Percentiles rank a stretch among this genome's conserved stretches.
Conservation (phyloP, 2,113 vertebrate genomes). For the Salminus brasiliensis region DNA sequence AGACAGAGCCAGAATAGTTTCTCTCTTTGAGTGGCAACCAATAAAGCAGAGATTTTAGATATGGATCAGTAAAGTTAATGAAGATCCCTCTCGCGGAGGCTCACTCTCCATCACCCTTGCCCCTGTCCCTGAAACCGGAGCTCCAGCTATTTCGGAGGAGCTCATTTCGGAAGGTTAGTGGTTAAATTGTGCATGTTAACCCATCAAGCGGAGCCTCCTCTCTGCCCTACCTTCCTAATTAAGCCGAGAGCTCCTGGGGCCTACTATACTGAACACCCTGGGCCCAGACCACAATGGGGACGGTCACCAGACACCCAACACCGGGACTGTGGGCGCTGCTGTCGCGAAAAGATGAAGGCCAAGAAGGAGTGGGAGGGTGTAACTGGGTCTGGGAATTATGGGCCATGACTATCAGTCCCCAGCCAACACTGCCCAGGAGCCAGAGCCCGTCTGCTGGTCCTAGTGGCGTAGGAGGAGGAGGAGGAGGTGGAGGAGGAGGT, state of each 20-base stretch:
- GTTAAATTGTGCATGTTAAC: slow-evolving; percentile 82
- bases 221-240: slow-evolving; percentile 78
- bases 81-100: slow-evolving; percentile 51
- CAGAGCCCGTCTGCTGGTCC: slow-evolving; percentile 27
- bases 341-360: background rate
- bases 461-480: background rate
- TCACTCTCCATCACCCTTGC: slow-evolving; percentile 67
- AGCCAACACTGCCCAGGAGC: slow-evolving; percentile 40
- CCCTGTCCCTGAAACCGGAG: slow-evolving; percentile 72
- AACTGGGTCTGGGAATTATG: slow-evolving; percentile 29
- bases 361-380: slow-evolving; percentile 9
- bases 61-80: slow-evolving; percentile 40
- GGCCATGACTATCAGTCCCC: slow-evolving; percentile 51
- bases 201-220: slow-evolving; percentile 69
- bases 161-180: slow-evolving; percentile 79
- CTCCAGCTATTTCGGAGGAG: slow-evolving; percentile 72
- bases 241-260: slow-evolving; percentile 67
- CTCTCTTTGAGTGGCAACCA: slow-evolving; percentile 40
- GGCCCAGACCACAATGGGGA: slow-evolving; percentile 46
- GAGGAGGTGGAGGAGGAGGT: background rate
- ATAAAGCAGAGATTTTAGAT: slow-evolving; percentile 47
- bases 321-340: background rate
- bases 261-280: no score
- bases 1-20: slow-evolving; percentile 3
- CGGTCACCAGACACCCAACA: slow-evolving; percentile 35